phyloP scores from a whole-genome alignment of 2,888 invertebrate species.

The Phortica magna region DNA sequence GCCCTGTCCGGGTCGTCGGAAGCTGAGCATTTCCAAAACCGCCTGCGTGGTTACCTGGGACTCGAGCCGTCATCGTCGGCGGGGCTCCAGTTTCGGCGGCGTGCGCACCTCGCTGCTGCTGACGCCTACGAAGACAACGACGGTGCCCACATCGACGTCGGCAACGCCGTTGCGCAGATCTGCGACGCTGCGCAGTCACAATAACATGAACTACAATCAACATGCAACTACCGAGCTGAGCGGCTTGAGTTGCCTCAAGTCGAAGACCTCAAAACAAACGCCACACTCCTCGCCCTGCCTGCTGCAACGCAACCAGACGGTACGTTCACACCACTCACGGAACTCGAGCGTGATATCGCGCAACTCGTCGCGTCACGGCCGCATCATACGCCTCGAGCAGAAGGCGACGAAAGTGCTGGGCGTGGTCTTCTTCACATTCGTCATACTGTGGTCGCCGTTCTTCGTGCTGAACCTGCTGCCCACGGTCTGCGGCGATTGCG shows the following conservation, averaged over 20 bases:
- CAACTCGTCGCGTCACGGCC: constrained; percentile 89
- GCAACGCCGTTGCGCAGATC: constrained; percentile 80
- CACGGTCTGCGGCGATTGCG: constrained; percentile 89
- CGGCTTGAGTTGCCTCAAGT: constrained; percentile 45
- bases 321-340: constrained; percentile 86
- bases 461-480: constrained; percentile 93
- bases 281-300: constrained; percentile 81
- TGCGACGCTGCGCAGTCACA: constrained; percentile 81
- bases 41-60: constrained; percentile 86
- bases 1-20: constrained; percentile 71
- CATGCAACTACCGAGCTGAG: constrained; percentile 26
- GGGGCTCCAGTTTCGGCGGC: constrained; percentile 86
- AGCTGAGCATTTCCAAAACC: constrained; percentile 79
- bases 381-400: constrained; percentile 92
- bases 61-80: constrained; percentile 81
- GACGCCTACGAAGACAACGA: constrained; percentile 78
- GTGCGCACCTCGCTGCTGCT: constrained; percentile 82
- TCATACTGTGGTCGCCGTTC: constrained; percentile 97
- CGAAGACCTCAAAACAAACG: constrained; percentile 78
- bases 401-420: constrained; percentile 97
- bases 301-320: constrained; percentile 80
- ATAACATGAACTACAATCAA: constrained; percentile 71
- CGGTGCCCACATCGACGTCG: constrained; percentile 54
- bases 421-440: constrained; percentile 96
- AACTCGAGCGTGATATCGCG: constrained; percentile 90